Evolutionary conservation across 2,797 vertebrate species (phyloP), one percentile per base, ranked within the genome.

Genomic region (Acrossocheilus wenchowensis): DNA sequence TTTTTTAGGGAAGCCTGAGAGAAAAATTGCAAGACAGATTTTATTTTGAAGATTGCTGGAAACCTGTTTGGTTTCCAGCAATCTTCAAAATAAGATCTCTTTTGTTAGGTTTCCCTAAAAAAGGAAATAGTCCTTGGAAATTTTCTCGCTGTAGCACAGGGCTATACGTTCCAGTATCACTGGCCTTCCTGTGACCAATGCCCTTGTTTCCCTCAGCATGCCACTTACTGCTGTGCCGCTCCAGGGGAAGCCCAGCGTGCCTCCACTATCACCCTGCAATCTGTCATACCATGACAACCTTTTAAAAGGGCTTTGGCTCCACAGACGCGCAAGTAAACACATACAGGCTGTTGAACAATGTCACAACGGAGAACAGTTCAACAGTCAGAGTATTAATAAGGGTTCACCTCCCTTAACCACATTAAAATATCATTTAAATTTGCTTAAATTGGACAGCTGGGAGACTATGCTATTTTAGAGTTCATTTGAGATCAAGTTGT

Each of bases 211-310:
- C 69, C 78, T 74, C 54, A 81, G 69, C 69, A 66, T 52, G 78
- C 78, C 78, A 81, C 78, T 86, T 81, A 62, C 71, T 73, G 57
- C 52, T 41, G 78, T 0, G 30, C 11, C 34, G 68, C 84, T 86
- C 30, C 54, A 66, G 69, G 78, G 78, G 30, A 86, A 81, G 69
- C 69, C 50, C 75, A 60, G 78, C 52, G 10, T 81, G 84, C 78
- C 84, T 62, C 30, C 39, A 73, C 77, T 80, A 78, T 86, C 77
- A 71, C 84, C 84, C 54, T 86, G 84, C 78, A 86, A 86, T 81
- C 78, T 86, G 68, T 86, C 84, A 81, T 74, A 64, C 21, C 43
- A 74, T 86, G 69, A 81, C 69, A 86, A 50, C 41, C 54, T 73
- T 74, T 81, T 64, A 86, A 86, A 81, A 81, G 57, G 50, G 69